phyloP scores from a whole-genome alignment of 2,888 invertebrate genomes.

The Nesidiocoris tenuis region DNA sequence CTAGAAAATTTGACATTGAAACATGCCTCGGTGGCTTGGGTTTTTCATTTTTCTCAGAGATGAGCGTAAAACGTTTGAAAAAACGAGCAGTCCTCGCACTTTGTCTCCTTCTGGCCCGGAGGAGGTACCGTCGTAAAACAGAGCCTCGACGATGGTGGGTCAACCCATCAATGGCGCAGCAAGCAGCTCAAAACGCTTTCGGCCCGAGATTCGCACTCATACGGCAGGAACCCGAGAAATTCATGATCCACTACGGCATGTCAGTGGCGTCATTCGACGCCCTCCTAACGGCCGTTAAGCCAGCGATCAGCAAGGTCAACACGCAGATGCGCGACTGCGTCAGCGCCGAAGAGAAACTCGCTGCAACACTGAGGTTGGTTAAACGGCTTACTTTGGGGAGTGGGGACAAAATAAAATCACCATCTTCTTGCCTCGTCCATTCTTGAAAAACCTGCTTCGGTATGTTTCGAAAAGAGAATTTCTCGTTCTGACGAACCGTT shows the following conservation, averaged over 20 bases:
- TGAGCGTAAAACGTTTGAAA: background rate
- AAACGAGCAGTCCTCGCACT: constrained; percentile 1
- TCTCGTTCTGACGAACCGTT: too few species aligned
- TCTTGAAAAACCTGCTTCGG: too few species aligned
- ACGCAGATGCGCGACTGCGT: constrained; percentile 17
- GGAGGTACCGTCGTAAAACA: constrained; percentile 5
- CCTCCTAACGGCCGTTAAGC: background rate
- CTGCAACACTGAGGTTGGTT: constrained; percentile 11
- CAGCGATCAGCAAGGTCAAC: constrained; percentile 7
- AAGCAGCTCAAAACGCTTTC: constrained; percentile 8
- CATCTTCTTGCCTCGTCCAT: too few species aligned
- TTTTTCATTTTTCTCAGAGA: background rate
- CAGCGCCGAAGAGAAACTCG: constrained; percentile 17
- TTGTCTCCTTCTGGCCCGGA: background rate
- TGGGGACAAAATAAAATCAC: too few species aligned
- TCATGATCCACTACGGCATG: constrained; percentile 4
- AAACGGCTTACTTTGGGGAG: too few species aligned
- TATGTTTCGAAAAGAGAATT: too few species aligned
- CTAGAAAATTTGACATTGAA: too few species aligned
- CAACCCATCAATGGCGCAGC: constrained; percentile 1
- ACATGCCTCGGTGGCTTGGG: too few species aligned
- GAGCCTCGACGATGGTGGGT: constrained; percentile 10
- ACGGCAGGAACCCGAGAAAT: background rate
- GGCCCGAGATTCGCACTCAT: background rate
- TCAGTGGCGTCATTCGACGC: background rate